A percentile compares a stretch with the other conserved stretches of the same genome.
Evolutionary conservation across 2,797 vertebrate genomes (phyloP).

Genomic region (Silurus aristotelis): DNA sequence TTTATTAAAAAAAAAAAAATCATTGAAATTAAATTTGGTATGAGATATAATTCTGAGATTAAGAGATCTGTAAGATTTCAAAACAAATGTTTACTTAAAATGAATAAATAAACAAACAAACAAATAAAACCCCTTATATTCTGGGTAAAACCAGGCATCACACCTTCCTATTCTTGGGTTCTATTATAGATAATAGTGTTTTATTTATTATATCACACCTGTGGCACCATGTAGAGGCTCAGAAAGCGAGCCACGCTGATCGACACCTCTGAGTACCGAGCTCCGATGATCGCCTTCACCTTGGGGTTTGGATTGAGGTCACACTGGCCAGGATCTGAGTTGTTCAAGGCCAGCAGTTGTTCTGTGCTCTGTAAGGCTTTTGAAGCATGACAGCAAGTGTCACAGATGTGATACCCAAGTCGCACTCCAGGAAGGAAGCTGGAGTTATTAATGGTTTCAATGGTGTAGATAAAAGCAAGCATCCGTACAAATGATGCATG

Average conservation of each 20-base stretch:
- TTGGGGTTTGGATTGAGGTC: conserved; percentile 45
- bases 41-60: too few relatives aligned
- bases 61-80: too few relatives aligned
- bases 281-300: conserved; percentile 66
- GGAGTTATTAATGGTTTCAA: conserved; percentile 63
- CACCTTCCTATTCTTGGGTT: neutral
- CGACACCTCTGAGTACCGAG: conserved; percentile 63
- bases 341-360: conserved; percentile 56
- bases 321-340: conserved; percentile 37
- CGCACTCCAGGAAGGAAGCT: conserved; percentile 60
- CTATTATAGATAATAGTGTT: neutral
- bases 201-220: conserved; percentile 57
- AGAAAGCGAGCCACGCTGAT: conserved; percentile 65
- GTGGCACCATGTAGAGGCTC: conserved; percentile 66
- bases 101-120: too few relatives aligned
- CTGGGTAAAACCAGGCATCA: neutral
- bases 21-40: too few relatives aligned
- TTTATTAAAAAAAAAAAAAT: too few relatives aligned
- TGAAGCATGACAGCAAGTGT: conserved; percentile 59
- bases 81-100: too few relatives aligned
- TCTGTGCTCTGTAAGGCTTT: conserved; percentile 57
- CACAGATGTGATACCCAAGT: conserved; percentile 62
- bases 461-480: conserved; percentile 59
- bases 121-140: too few relatives aligned
- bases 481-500: conserved; percentile 49